A percentile compares a stretch with the other conserved stretches of the same genome.
phyloP scores from a whole-genome alignment of 2,113 vertebrate genomes.

The Leptocoma aspasia region DNA sequence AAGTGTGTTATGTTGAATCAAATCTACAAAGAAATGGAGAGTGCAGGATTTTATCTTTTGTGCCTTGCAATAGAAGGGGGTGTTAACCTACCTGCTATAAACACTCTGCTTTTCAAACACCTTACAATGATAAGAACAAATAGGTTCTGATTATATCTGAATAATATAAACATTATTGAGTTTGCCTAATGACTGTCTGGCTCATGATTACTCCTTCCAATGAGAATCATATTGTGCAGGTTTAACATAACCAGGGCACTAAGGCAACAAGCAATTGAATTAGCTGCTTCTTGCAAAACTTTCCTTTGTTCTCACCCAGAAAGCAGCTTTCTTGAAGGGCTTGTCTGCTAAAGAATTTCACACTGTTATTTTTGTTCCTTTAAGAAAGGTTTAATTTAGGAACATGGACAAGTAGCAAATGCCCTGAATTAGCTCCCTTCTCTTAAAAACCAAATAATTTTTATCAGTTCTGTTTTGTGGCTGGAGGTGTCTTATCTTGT shows the following conservation, averaged over 20 bases:
- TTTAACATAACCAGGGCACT: neutral
- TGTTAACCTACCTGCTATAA: neutral
- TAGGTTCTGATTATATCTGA: slow-evolving; percentile 58
- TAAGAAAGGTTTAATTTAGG: neutral
- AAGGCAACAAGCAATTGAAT: neutral
- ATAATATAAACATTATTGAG: slow-evolving; percentile 55
- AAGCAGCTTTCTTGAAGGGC: neutral
- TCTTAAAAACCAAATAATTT: neutral
- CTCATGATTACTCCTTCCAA: slow-evolving; percentile 42
- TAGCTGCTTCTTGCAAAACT: neutral
- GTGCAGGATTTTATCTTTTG: neutral
- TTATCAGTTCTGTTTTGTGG: neutral
- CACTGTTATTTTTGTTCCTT: neutral
- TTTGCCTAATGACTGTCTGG: slow-evolving; percentile 61
- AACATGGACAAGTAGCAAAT: neutral
- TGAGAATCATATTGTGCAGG: neutral
- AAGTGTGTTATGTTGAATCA: neutral
- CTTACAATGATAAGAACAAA: slow-evolving; percentile 30
- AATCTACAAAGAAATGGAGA: neutral
- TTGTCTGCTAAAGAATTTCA: neutral
- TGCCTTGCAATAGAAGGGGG: neutral
- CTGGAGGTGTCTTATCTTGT: neutral
- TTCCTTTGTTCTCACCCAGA: neutral
- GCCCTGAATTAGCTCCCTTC: neutral
- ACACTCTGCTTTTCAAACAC: slow-evolving; percentile 47